Evolutionary conservation across 2,113 vertebrate species (phyloP), one percentile per base, ranked within the genome.

Genomic region (Helogale parvula): DNA sequence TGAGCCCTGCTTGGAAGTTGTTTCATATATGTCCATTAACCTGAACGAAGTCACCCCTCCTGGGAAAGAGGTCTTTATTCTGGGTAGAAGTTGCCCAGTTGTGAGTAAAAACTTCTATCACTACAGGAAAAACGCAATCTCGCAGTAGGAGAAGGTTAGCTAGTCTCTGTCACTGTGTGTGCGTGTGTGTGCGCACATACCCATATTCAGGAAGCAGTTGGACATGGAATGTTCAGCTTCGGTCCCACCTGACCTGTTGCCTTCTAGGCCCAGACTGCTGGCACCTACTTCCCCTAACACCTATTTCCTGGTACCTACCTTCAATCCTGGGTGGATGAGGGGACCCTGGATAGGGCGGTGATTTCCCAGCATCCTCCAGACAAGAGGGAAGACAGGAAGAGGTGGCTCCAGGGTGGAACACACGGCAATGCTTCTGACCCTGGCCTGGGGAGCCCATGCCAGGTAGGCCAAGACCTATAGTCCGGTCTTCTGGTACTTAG

Each of bases 1-100:
- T 72, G 84, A 86, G 68, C 60, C n/a, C 33, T 33, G n/a, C 52
- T 69, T 79, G 81, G 11, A 90, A 90, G 63, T 25, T 83, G 15
- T 2, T 38, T n/a, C 5, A 35, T 1, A 15, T 41, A 16, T 27
- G 23, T 12, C 80, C 52, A 27, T 35, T 33, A 19, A 90, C 35
- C 8, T 35, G 57, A 31, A 29, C 10, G 3, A 12, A 50, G 74
- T 87, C 52, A 72, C 33, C 9, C 23, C 47, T 38, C 19, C 81
- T 79, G 35, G 68, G 21, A 92, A 96, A 45, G 79, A 90, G 57
- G 16, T 81, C 63, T 97, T 94, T 79, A 66, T 83, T 88, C 33
- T 93, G 52, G 65, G 63, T 79, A 16, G 69, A 79, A 27, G 31
- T 38, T 57, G 25, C 35, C 33, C 14, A 50, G 13, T 13, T 84